Percentiles rank a stretch among this genome's conserved stretches.
Conservation (phyloP, 2,888 invertebrate genomes). For the Lagria hirta region DNA sequence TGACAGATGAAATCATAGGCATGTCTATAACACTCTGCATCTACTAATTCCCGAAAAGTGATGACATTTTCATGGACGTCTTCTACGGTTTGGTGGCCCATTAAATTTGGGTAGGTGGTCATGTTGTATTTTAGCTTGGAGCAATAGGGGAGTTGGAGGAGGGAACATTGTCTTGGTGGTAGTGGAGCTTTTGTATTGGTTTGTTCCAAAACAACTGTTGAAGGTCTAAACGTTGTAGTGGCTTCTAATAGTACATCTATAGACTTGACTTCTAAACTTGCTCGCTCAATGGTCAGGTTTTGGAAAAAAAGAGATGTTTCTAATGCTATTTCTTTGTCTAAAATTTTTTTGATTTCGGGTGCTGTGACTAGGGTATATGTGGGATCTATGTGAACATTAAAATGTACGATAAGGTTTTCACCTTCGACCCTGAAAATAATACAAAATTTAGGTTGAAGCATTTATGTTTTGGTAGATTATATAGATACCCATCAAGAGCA, state of each 20-base stretch:
- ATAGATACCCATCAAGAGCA: constrained; percentile 75
- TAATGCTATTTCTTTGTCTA: constrained; percentile 66
- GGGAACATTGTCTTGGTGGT: constrained; percentile 67
- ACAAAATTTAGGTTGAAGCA: neutral
- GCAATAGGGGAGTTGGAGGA: constrained; percentile 69
- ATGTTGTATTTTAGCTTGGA: constrained; percentile 72
- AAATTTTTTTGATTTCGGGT: constrained; percentile 65
- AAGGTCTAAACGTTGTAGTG: constrained; percentile 49
- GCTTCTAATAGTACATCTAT: constrained; percentile 48
- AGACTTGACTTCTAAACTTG: constrained; percentile 67
- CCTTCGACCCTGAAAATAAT: constrained; percentile 61
- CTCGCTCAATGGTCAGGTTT: constrained; percentile 66
- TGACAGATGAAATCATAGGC: constrained; percentile 90
- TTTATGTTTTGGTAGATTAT: constrained; percentile 12
- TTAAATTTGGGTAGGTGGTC: constrained; percentile 81
- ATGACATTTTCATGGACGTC: constrained; percentile 77
- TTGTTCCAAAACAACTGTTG: constrained; percentile 51
- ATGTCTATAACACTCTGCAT: constrained; percentile 85
- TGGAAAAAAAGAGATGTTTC: constrained; percentile 61
- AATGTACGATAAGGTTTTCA: constrained; percentile 77
- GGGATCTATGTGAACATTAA: constrained; percentile 83
- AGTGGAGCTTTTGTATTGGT: constrained; percentile 60
- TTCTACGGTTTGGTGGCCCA: constrained; percentile 64
- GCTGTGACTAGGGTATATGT: constrained; percentile 59
- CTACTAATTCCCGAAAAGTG: constrained; percentile 81